A percentile compares a stretch with the other conserved stretches of the same genome.
phyloP scores from a whole-genome alignment of 1,140 invertebrate species.

The Pseudomyrmex sp. region DNA sequence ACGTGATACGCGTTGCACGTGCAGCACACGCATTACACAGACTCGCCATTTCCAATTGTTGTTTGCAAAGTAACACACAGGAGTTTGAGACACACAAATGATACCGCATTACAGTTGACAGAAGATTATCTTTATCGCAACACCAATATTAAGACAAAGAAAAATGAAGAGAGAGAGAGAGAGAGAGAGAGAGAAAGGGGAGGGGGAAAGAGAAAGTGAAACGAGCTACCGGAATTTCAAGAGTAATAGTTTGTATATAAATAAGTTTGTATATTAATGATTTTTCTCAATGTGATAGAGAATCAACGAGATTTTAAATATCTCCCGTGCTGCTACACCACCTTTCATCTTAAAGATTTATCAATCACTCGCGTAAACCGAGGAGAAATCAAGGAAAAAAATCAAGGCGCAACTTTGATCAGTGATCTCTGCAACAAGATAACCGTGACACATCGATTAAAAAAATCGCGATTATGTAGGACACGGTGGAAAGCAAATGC shows the following conservation, averaged over 20 bases:
- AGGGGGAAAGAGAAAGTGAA: too few relatives aligned
- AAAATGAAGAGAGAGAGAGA: too few relatives aligned
- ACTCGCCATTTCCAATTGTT: conserved; percentile 7
- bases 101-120: neutral
- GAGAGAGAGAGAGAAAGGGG: too few relatives aligned
- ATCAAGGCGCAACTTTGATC: conserved; percentile 7
- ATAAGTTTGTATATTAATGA: conserved; percentile 3
- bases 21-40: conserved; percentile 1
- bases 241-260: neutral
- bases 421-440: conserved; percentile 4
- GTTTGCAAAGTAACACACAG: neutral
- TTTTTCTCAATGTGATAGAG: neutral
- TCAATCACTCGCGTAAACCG: neutral
- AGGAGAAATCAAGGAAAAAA: neutral
- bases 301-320: neutral
- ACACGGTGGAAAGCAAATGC: neutral
- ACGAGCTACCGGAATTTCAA: neutral
- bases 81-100: neutral
- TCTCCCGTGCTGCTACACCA: neutral
- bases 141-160: conserved; percentile 27
- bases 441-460: neutral
- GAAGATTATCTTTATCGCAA: conserved; percentile 34
- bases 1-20: neutral
- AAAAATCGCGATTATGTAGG: neutral
- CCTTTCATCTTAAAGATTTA: neutral